phyloP scores from a whole-genome alignment of 2,797 vertebrate genomes.

The Centroberyx gerrardi region DNA sequence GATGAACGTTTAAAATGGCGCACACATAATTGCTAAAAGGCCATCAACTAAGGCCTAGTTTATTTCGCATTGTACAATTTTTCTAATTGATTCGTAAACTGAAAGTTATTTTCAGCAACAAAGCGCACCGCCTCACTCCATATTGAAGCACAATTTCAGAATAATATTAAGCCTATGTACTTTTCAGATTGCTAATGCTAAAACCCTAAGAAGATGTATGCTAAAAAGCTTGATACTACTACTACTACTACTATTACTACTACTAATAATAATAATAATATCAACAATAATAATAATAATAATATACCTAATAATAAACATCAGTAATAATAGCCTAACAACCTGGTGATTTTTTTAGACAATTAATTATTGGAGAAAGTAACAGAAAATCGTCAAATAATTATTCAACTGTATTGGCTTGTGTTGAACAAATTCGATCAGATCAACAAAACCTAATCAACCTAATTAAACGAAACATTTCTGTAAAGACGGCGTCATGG shows the following conservation, averaged over 20 bases:
- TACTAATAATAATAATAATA: neutral
- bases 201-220: too few species aligned
- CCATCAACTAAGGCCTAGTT: slow-evolving; percentile 48
- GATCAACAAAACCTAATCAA: neutral
- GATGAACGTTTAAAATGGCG: slow-evolving; percentile 28
- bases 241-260: neutral
- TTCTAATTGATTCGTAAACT: slow-evolving; percentile 42
- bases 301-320: neutral
- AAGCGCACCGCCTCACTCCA: slow-evolving; percentile 1
- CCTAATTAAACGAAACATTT: slow-evolving; percentile 10
- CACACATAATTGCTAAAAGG: slow-evolving; percentile 41
- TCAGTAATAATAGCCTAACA: neutral
- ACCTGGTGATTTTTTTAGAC: neutral
- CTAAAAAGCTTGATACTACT: too few species aligned
- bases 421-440: slow-evolving; percentile 3
- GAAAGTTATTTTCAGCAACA: slow-evolving; percentile 20
- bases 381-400: neutral
- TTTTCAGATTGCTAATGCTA: too few species aligned
- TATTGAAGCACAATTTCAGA: neutral
- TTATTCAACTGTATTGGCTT: neutral
- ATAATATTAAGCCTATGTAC: too few species aligned
- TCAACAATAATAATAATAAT: slow-evolving; percentile 1
- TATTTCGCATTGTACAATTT: slow-evolving; percentile 39
- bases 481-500: neutral
- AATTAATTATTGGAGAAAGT: neutral